A percentile compares a stretch with the other conserved stretches of the same genome.
These are phyloP conservation scores for honey bee (Apis mellifera) DNA, from an alignment of 1,140 invertebrate genomes.

Conservation along the genomic window Amel_HAv3.1 CM009937.2:12854001-12854500, in stretches of 20 bases:
- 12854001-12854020: constrained; percentile 61
- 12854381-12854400: no score
- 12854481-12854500: not conserved
- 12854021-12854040: constrained; percentile 5
- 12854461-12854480: no score
- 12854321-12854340: no score
- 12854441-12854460: no score
- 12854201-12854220: not conserved
- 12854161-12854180: no score
- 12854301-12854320: not conserved
- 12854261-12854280: constrained; percentile 62
- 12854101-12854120: constrained; percentile 25
- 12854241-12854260: constrained; percentile 58
- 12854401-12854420: no score
- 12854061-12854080: constrained; percentile 62
- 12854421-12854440: no score
- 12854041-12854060: constrained; percentile 24
- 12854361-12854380: not conserved
- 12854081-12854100: constrained; percentile 62
- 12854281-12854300: constrained; percentile 41
- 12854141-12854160: not conserved
- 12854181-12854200: no score
- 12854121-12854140: not conserved
- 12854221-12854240: constrained; percentile 63
- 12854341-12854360: not conserved